phyloP scores from a whole-genome alignment of 2,797 vertebrate genomes.

The Danionella dracula region DNA sequence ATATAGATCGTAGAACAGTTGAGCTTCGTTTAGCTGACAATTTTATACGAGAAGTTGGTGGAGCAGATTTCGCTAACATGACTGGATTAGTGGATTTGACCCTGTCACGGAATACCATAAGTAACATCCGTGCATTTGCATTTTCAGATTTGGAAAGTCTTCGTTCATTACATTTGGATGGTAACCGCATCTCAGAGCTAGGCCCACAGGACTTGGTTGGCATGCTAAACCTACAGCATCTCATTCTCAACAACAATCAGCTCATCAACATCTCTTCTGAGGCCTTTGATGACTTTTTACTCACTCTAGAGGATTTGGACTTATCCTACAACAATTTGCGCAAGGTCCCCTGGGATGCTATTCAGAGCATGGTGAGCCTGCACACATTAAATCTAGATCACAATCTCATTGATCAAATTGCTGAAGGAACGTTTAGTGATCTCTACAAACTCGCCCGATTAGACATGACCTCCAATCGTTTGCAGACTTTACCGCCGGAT shows the following conservation, averaged over 20 bases:
- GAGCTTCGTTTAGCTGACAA: constrained; percentile 89
- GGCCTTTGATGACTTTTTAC: constrained; percentile 85
- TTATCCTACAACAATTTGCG: constrained; percentile 89
- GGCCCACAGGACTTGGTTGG: constrained; percentile 78
- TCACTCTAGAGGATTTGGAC: constrained; percentile 85
- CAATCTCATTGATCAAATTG: constrained; percentile 84
- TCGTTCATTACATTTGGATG: constrained; percentile 84
- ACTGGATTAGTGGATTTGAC: constrained; percentile 85
- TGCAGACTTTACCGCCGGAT: constrained; percentile 85
- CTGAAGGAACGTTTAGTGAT: constrained; percentile 82
- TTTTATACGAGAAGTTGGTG: constrained; percentile 83
- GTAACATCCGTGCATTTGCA: constrained; percentile 77
- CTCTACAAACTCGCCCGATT: constrained; percentile 85
- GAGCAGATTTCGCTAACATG: constrained; percentile 87
- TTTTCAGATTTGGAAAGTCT: constrained; percentile 87
- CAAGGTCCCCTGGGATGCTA: constrained; percentile 84
- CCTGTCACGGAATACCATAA: constrained; percentile 85
- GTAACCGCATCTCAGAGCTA: constrained; percentile 77
- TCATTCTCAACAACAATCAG: constrained; percentile 90
- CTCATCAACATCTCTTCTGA: constrained; percentile 72
- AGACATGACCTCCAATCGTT: constrained; percentile 90
- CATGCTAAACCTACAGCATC: constrained; percentile 83
- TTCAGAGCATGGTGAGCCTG: constrained; percentile 84
- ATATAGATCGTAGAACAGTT: constrained; percentile 86
- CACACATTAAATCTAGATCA: constrained; percentile 91